Percentiles rank a stretch among this genome's conserved stretches.
Conservation (phyloP, 2,113 vertebrate species). For the Sphaerodactylus townsendi region DNA sequence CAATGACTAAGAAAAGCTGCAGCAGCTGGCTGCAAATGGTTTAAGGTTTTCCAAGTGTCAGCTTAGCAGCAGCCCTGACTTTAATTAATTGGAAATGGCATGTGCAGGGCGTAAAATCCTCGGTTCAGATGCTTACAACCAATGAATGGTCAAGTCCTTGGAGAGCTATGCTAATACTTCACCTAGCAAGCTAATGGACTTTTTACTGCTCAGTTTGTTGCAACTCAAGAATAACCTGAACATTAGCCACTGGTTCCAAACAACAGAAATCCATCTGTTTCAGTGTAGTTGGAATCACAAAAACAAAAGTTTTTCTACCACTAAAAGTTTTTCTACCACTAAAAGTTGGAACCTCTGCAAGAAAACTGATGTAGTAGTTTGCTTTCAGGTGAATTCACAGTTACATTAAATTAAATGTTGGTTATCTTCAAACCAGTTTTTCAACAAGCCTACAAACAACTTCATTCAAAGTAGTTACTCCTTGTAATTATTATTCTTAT, state of each 20-base stretch:
- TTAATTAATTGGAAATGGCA: not conserved
- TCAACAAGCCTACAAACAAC: not conserved
- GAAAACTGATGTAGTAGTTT: constrained; percentile 24
- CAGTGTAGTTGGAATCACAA: constrained; percentile 12
- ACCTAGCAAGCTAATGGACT: not conserved
- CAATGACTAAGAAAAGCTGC: not conserved
- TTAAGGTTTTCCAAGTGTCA: not conserved
- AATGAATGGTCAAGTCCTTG: not conserved
- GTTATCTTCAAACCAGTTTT: not conserved
- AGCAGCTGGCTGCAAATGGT: not conserved
- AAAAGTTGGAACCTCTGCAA: constrained; percentile 34
- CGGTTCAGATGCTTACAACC: not conserved
- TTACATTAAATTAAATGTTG: constrained; percentile 17
- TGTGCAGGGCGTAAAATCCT: not conserved
- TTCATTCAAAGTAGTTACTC: not conserved
- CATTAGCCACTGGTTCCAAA: constrained; percentile 29
- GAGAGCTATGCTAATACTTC: not conserved
- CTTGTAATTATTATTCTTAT: not conserved
- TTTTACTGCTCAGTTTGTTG: constrained; percentile 14
- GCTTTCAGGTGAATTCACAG: not conserved
- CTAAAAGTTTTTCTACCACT: not conserved
- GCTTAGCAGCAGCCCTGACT: not conserved
- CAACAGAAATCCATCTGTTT: constrained; percentile 42
- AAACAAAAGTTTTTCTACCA: constrained; percentile 11
- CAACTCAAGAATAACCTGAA: not conserved